Evolutionary conservation across 2,113 vertebrate species (phyloP).

Genomic region (Opisthocomus hoazin): DNA sequence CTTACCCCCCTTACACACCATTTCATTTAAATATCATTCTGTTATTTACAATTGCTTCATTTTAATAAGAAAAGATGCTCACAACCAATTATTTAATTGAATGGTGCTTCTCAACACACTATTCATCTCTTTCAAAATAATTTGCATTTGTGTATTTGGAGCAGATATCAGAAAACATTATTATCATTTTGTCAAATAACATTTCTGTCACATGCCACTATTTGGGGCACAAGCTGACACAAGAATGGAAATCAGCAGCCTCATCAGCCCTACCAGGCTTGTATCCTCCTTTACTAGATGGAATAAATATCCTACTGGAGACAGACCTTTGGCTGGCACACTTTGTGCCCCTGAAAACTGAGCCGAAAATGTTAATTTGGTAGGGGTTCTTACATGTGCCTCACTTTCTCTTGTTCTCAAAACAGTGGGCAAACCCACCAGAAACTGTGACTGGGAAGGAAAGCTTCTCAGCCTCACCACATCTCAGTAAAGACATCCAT

Average conservation of each 20-base stretch:
- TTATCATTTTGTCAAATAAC: neutral
- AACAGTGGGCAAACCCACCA: neutral
- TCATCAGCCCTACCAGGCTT: neutral
- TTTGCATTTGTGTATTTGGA: conserved; percentile 27
- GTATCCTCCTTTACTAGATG: neutral
- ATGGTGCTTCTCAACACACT: neutral
- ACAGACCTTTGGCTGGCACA: neutral
- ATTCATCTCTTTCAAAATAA: conserved; percentile 30
- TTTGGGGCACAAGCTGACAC: neutral
- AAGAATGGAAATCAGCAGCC: neutral
- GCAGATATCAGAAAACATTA: neutral
- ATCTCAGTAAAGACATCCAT: neutral
- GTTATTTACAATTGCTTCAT: conserved; percentile 33
- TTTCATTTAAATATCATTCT: conserved; percentile 45
- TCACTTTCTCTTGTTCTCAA: neutral
- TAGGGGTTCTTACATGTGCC: neutral
- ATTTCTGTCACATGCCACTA: neutral
- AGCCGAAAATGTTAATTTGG: neutral
- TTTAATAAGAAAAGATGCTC: conserved; percentile 41
- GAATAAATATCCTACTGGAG: neutral
- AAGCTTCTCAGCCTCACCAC: neutral
- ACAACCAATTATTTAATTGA: conserved; percentile 44
- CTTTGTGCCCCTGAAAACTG: neutral
- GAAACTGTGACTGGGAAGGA: neutral
- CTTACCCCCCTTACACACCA: neutral